Evolutionary conservation across 2,113 vertebrate genomes (phyloP).

Genomic region (Notechis scutatus): DNA sequence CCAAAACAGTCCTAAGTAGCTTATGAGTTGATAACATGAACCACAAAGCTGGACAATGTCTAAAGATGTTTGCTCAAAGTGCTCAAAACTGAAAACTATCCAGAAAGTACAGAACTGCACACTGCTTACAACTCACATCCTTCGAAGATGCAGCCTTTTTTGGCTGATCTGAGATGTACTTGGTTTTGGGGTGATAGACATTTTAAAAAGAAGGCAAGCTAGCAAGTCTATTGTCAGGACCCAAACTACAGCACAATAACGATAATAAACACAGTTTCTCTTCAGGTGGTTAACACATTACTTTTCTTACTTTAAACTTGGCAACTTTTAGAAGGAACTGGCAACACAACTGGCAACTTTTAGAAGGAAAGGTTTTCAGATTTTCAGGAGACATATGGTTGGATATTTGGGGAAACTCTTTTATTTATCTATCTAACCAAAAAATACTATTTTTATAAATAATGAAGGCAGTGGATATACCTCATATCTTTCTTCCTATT

Average conservation of each 20-base stretch:
- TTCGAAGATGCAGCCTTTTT: background rate
- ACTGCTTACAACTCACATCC: background rate
- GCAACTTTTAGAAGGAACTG: background rate
- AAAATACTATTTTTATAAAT: background rate
- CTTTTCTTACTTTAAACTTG: background rate
- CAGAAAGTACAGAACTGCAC: conserved; percentile 10
- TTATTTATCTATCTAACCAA: background rate
- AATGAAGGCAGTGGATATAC: background rate
- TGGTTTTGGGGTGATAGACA: background rate
- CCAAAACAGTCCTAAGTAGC: background rate
- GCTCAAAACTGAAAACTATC: conserved; percentile 30
- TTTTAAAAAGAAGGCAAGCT: background rate
- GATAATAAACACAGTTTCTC: background rate
- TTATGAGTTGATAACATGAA: background rate
- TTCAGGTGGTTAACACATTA: background rate
- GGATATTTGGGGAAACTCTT: background rate
- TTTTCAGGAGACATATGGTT: background rate
- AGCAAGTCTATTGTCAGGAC: background rate
- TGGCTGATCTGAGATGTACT: background rate
- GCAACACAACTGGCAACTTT: background rate
- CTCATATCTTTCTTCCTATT: background rate
- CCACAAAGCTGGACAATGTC: background rate
- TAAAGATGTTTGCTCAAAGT: background rate
- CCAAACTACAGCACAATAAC: background rate
- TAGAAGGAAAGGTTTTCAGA: background rate